A percentile compares a stretch with the other conserved stretches of the same genome.
These are phyloP conservation scores for Rhea americana DNA, from an alignment of 2,113 vertebrate species.

Conservation along the genomic window DNA sequence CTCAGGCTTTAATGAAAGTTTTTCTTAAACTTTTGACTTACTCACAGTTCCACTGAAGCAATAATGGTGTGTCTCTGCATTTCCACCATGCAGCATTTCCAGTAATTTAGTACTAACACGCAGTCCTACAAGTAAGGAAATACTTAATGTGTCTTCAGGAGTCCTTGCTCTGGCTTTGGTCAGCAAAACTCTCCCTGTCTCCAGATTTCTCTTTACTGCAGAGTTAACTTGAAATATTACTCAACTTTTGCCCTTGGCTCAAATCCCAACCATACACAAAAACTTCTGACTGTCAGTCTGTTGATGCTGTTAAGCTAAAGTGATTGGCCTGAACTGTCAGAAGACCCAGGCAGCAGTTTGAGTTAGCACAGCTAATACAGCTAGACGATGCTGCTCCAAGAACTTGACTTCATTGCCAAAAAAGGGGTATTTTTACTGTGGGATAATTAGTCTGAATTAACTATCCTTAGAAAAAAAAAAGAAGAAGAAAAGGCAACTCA, in stretches of 20 bases:
- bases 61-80: not conserved
- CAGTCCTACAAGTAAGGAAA: conserved; percentile 28
- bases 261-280: conserved; percentile 51
- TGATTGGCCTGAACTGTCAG: not conserved
- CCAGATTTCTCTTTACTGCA: conserved; percentile 15
- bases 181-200: conserved; percentile 48
- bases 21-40: not conserved
- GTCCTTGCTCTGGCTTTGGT: conserved; percentile 53
- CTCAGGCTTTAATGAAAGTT: not conserved
- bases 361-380: not conserved
- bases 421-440: conserved; percentile 54
- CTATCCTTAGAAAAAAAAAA: not conserved
- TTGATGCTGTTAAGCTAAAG: conserved; percentile 24
- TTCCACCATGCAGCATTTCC: not conserved
- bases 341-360: conserved; percentile 7
- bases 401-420: conserved; percentile 50
- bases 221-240: conserved; percentile 49
- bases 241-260: conserved; percentile 50
- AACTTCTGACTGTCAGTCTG: conserved; percentile 33
- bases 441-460: conserved; percentile 23
- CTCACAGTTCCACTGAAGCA: not conserved
- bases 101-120: not conserved
- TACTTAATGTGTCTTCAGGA: conserved; percentile 19
- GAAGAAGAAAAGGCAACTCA: not conserved
- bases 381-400: not conserved